Base-by-base conservation (phyloP, 2,888 invertebrate species). In the Euspilapteryx auroguttella region DNA sequence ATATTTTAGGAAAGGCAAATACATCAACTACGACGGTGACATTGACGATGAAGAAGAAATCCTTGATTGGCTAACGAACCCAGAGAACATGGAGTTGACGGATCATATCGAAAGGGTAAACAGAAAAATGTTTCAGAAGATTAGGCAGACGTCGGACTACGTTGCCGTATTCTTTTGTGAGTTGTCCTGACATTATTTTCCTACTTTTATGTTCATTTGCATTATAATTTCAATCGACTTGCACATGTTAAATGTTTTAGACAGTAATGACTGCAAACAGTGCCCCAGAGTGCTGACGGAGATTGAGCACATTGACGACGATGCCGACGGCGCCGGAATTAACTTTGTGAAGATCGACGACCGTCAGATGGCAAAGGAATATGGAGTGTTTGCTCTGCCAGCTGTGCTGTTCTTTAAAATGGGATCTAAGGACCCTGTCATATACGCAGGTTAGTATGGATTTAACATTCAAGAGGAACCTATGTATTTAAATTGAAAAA, bases 261-360 rank as follows among this genome's bases (percentile, higher is more conserved):
- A 93, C 78, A 92, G 92, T 79, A 89, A 89, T 79, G 93, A 94
- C 71, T 94, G 94, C 78, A 94, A 93, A 66, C 94, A 94, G 64
- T 94, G 94, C 55, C 89, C 89, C 40, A 82, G 87, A 53, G 94
- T 94, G 14, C 77, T 94, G 41, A 79, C 83, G 21, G 93, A 93
- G 59, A 87, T 94, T 38, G 94, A 94, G 50, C 92, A 93, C 56
- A 94, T 94, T 41, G 94, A 94, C 47, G 94, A 94, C 49, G 94
- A 94, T 40, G 94, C 93, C 0, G 93, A 94, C 50, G 80, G 85
- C 11, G 89, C 89, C 3, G 92, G 92, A 4, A 94, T 94, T 36
- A 92, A 94, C 51, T 94, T 94, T 44, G 91, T 94, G 3, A 93
- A 94, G 59, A 88, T 94, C 41, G 91, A 94, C 42, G 93, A 94